Evolutionary conservation across 2,888 invertebrate genomes (phyloP), one percentile per base, ranked within the genome.

Genomic region (Nasonia oneida): DNA sequence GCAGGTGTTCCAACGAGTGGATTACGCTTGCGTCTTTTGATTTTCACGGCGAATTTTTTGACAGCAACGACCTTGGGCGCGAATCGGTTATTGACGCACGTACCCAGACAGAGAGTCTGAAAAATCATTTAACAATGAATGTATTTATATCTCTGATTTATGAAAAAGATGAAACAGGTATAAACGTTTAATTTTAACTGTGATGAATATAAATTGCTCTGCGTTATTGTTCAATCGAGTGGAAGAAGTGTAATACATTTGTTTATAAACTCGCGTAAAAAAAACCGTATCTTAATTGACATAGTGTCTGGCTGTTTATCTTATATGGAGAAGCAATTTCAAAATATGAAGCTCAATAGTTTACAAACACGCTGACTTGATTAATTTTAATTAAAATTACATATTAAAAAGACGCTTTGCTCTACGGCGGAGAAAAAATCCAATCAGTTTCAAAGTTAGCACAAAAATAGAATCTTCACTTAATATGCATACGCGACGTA

Each of bases 1-100:
- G 67, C 80, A 80, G 75, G 70, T 75, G 84, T 23, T 80, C 42
- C 42, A 2, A 29, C 33, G 15, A 42, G 10, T 4, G 10, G 1
- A 29, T 5, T n/a, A 12, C 23, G 23, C 23, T 23, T 23, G 23
- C 23, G 23, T 23, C 23, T 23, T 23, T 23, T 23, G 23, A 23
- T 23, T 23, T 23, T 23, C 23, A 23, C 23, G 0, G 14, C 42
- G n/a, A 42, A 18, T 8, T 12, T 33, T 4, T 70, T 47, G 33
- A 18, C 71, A 23, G 1, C 37, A 1, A 15, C 14, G 5, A 14
- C 15, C 29, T 78, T 12, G 42, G 6, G 8, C 1, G 29, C 14
- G n/a, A 77, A 64, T 64, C 14, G 14, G 23, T 12, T 78, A 15
- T 78, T 42, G 23, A n/a, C 39, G 61, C 2, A 29, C 29, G 29